Conservation (phyloP, 2,113 vertebrate genomes). For the Myocastor coypus region DNA sequence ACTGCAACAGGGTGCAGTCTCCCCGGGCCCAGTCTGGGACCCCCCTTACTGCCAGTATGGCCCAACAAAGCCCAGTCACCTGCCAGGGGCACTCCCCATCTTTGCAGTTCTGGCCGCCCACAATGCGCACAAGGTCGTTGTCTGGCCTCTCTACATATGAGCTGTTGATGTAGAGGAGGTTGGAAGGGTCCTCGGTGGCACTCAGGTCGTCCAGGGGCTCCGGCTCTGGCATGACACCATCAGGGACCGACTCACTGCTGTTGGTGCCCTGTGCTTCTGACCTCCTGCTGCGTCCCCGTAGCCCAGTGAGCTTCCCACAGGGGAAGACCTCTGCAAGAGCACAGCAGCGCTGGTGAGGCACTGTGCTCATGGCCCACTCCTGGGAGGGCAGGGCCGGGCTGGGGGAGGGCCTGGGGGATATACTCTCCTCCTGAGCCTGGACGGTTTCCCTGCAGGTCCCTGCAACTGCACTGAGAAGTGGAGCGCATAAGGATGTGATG, state of each 20-base stretch:
- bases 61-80: constrained; percentile 84
- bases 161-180: not conserved
- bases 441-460: not conserved
- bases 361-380: too few relatives aligned
- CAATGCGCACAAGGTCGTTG: constrained; percentile 81
- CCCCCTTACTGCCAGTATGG: fast-evolving
- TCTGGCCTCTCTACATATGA: fast-evolving
- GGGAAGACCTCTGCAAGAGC: constrained; percentile 82
- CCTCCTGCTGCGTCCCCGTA: constrained; percentile 74
- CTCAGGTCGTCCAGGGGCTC: fast-evolving
- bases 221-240: fast-evolving
- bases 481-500: too few relatives aligned
- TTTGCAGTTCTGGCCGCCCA: constrained; percentile 89
- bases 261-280: not conserved
- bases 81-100: constrained; percentile 96
- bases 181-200: not conserved
- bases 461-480: not conserved
- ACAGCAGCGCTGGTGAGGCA: not conserved
- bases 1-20: not conserved
- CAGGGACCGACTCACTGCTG: fast-evolving
- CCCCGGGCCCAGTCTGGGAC: fast-evolving
- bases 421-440: not conserved
- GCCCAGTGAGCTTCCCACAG: constrained; percentile 78
- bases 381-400: not conserved
- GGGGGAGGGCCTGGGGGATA: not conserved